Percentiles rank a stretch among this genome's conserved stretches.
phyloP scores from a whole-genome alignment of 1,140 invertebrate genomes.

The Zaprionus camerounensis region DNA sequence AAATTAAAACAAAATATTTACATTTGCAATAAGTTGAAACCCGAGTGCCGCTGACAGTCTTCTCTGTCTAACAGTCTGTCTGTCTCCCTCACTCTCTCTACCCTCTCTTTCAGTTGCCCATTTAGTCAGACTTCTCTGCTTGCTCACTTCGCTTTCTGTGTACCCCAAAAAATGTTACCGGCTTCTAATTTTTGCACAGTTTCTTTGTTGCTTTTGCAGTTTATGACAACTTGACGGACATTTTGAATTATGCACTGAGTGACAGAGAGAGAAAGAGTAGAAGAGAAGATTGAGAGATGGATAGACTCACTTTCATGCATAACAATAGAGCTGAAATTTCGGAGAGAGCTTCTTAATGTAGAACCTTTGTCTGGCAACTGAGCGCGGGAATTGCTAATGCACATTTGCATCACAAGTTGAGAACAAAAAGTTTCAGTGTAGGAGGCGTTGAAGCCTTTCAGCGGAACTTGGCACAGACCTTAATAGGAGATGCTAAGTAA shows the following conservation, averaged over 20 bases:
- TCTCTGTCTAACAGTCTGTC: conserved; percentile 18
- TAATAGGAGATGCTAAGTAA: background rate
- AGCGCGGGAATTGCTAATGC: conserved; percentile 66
- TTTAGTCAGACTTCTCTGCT: conserved; percentile 18
- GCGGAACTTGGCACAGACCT: conserved; percentile 30
- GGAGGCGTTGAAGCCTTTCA: conserved; percentile 54
- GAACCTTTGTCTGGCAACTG: conserved; percentile 60
- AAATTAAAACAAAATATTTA: conserved; percentile 82
- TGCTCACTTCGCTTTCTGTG: conserved; percentile 34
- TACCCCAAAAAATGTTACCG: conserved; percentile 46
- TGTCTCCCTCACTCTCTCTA: background rate
- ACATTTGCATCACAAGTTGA: conserved; percentile 70
- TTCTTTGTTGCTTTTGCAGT: conserved; percentile 53
- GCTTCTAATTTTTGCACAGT: conserved; percentile 33
- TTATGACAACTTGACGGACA: conserved; percentile 78
- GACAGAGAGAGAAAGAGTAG: conserved; percentile 33
- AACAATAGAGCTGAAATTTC: conserved; percentile 53
- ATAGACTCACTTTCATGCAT: conserved; percentile 50
- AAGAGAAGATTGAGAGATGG: conserved; percentile 15
- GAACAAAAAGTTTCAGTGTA: conserved; percentile 53
- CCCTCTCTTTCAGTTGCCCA: conserved; percentile 7
- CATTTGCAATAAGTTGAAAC: conserved; percentile 72
- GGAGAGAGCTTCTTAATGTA: conserved; percentile 57
- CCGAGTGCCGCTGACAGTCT: conserved; percentile 33
- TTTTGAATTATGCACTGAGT: conserved; percentile 73